phyloP scores from a whole-genome alignment of 2,113 vertebrate genomes.

The Setophaga kirtlandii region DNA sequence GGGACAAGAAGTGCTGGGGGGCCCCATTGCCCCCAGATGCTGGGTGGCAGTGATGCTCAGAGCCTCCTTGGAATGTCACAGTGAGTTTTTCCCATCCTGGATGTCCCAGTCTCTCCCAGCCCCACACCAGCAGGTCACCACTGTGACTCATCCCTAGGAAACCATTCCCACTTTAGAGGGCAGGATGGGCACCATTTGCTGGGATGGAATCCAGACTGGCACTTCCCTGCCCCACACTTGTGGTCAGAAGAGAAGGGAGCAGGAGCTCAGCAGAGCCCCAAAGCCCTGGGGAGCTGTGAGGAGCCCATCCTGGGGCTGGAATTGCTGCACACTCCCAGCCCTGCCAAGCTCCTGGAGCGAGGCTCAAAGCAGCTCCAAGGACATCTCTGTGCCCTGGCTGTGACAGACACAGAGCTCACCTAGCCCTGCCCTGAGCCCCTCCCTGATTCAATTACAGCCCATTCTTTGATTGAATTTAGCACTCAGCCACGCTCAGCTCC shows the following conservation, averaged over 20 bases:
- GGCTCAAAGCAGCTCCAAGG: background rate
- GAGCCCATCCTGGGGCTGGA: background rate
- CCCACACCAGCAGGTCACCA: background rate
- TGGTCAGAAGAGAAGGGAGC: background rate
- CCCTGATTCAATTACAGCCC: slow-evolving; percentile 30
- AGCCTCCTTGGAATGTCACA: background rate
- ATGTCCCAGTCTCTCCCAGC: background rate
- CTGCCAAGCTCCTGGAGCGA: background rate
- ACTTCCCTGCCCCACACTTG: background rate
- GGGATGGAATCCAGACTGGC: background rate
- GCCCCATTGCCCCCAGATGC: background rate
- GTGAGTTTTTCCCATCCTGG: background rate
- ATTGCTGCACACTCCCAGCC: background rate
- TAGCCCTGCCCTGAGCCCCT: background rate
- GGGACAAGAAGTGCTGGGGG: background rate
- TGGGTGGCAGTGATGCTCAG: background rate
- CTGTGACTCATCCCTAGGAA: background rate
- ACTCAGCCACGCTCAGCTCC: background rate
- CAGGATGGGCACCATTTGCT: background rate
- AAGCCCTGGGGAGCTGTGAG: background rate
- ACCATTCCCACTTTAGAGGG: accelerated
- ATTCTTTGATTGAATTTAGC: slow-evolving; percentile 33
- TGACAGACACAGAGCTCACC: background rate
- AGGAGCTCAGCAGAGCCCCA: background rate
- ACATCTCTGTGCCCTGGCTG: background rate